phyloP scores from a whole-genome alignment of 2,888 invertebrate genomes.

The Drosophila ustulata region DNA sequence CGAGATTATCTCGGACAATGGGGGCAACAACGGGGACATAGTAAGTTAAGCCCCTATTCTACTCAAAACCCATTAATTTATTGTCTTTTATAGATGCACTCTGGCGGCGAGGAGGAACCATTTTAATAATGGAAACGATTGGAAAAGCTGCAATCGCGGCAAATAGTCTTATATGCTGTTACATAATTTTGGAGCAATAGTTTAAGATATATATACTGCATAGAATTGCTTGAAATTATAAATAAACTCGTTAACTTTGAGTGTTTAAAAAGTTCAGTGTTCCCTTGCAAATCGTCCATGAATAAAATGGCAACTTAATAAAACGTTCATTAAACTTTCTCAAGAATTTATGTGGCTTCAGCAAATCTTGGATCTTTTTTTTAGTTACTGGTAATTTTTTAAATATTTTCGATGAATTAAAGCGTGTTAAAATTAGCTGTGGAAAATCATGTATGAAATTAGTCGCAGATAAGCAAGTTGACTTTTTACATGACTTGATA shows the following conservation, averaged over 20 bases:
- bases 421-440: no score
- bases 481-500: no score
- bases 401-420: no score
- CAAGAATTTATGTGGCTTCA: no score
- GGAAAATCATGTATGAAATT: no score
- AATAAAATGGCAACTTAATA: slow-evolving; percentile 22
- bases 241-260: slow-evolving; percentile 21
- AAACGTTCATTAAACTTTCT: no score
- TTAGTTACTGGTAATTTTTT: no score
- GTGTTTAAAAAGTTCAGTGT: slow-evolving; percentile 2
- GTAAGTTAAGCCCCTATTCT: slow-evolving; percentile 27
- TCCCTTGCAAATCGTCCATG: slow-evolving; percentile 30
- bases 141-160: background rate
- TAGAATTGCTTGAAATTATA: slow-evolving; percentile 12
- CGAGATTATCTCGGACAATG: slow-evolving; percentile 63
- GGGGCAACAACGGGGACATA: slow-evolving; percentile 45
- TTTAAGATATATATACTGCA: slow-evolving; percentile 45
- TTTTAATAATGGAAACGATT: slow-evolving; percentile 40
- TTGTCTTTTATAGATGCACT: slow-evolving; percentile 44
- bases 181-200: slow-evolving; percentile 64
- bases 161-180: slow-evolving; percentile 23
- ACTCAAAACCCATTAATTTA: background rate
- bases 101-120: slow-evolving; percentile 57
- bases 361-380: no score
- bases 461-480: no score